These are phyloP conservation scores for Periparus ater DNA, from an alignment of 2,797 vertebrate species.

Conservation along the genomic window DNA sequence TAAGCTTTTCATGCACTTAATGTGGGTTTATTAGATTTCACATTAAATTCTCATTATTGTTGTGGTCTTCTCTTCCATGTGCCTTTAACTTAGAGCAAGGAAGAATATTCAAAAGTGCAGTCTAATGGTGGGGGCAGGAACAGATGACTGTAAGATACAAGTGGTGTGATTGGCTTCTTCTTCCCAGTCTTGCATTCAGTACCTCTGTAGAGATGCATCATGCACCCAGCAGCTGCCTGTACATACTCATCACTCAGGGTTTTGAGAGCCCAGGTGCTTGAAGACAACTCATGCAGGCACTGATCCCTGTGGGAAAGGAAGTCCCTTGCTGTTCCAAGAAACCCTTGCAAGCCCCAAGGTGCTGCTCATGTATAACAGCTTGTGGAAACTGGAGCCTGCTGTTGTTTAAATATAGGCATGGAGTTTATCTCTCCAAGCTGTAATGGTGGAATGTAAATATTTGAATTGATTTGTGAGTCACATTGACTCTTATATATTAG, in stretches of 20 bases:
- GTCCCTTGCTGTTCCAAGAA: neutral
- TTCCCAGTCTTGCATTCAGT: neutral
- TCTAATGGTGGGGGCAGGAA: neutral
- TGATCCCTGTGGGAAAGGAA: neutral
- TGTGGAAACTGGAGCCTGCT: neutral
- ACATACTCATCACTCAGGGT: neutral
- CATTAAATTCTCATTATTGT: neutral
- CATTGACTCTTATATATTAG: neutral
- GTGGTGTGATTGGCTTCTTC: neutral
- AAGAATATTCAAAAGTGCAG: neutral
- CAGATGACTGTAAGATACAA: neutral
- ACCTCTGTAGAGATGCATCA: neutral
- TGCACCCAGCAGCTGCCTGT: neutral
- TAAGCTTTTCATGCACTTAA: neutral
- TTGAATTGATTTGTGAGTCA: constrained; percentile 42
- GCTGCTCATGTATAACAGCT: neutral
- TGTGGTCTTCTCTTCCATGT: neutral
- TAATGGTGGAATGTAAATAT: constrained; percentile 60
- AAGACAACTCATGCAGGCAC: neutral
- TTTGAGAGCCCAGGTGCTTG: neutral
- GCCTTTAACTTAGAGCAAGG: neutral
- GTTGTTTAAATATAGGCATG: neutral
- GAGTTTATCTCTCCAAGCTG: constrained; percentile 12
- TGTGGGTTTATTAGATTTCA: neutral
- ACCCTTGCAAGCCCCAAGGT: neutral